A percentile compares a stretch with the other conserved stretches of the same genome.
Conservation (phyloP, 2,797 vertebrate genomes). For the Iguana delicatissima region DNA sequence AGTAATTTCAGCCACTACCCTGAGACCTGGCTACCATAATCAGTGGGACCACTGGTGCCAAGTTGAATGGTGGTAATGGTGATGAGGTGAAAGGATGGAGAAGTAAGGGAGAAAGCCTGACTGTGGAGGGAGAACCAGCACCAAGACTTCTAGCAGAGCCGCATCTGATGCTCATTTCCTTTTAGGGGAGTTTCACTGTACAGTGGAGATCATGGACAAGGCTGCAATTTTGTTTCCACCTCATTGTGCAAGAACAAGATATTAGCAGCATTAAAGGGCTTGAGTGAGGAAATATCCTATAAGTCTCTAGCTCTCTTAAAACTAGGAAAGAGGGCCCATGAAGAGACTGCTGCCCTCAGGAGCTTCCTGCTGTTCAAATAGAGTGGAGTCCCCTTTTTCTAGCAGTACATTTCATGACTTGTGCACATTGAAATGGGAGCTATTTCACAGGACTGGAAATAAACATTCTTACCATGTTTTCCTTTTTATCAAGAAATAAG, state of each 20-base stretch:
- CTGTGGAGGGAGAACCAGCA: not conserved
- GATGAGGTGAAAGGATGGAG: not conserved
- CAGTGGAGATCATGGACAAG: not conserved
- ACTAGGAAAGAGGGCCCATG: not conserved
- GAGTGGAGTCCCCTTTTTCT: not conserved
- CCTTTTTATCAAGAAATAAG: not conserved
- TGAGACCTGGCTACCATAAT: too few relatives aligned
- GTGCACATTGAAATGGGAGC: not conserved
- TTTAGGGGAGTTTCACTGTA: not conserved
- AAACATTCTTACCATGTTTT: not conserved
- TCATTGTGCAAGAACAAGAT: not conserved
- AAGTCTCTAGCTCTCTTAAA: not conserved
- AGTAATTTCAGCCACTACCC: too few relatives aligned
- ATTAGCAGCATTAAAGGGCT: not conserved
- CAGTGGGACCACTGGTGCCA: too few relatives aligned
- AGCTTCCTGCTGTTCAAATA: not conserved
- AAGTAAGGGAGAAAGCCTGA: not conserved
- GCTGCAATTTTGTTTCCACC: not conserved
- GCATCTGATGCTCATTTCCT: not conserved
- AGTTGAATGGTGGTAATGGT: too few relatives aligned
- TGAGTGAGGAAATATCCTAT: too few relatives aligned
- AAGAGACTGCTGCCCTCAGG: not conserved
- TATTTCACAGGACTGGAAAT: not conserved
- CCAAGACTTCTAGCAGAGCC: not conserved
- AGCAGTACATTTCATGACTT: not conserved